Conservation (phyloP, 2,797 vertebrate species). For the Hozukius guyotensis region DNA sequence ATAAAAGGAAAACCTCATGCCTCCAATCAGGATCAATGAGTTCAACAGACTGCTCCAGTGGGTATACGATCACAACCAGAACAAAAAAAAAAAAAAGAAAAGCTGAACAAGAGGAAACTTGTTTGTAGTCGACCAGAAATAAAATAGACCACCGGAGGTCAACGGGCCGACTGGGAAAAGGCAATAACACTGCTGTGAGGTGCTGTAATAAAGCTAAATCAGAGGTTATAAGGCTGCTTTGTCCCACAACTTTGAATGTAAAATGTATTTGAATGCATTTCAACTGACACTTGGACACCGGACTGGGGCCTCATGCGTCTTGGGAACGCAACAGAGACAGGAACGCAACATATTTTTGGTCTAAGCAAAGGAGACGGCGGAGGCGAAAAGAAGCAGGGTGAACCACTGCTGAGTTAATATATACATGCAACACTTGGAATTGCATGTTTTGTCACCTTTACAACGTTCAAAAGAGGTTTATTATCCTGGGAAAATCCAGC, state of each 20-base stretch:
- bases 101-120: constrained; percentile 17
- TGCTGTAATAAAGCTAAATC: constrained; percentile 37
- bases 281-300: not conserved
- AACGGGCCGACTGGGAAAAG: constrained; percentile 13
- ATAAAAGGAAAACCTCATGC: constrained; percentile 36
- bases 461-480: constrained; percentile 11
- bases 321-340: constrained; percentile 7
- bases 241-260: not conserved
- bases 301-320: not conserved
- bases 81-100: constrained; percentile 27
- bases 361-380: not conserved
- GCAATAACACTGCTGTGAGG: constrained; percentile 16
- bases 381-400: not conserved
- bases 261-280: not conserved
- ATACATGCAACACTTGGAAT: not conserved
- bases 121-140: constrained; percentile 23
- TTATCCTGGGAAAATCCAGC: not conserved
- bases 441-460: constrained; percentile 4
- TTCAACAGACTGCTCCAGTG: constrained; percentile 34
- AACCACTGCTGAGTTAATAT: not conserved
- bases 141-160: not conserved
- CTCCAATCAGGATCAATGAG: constrained; percentile 45
- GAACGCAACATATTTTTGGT: not conserved
- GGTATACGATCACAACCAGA: constrained; percentile 9
- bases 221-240: constrained; percentile 28